phyloP scores from a whole-genome alignment of 2,113 vertebrate genomes.

The Indicator indicator region DNA sequence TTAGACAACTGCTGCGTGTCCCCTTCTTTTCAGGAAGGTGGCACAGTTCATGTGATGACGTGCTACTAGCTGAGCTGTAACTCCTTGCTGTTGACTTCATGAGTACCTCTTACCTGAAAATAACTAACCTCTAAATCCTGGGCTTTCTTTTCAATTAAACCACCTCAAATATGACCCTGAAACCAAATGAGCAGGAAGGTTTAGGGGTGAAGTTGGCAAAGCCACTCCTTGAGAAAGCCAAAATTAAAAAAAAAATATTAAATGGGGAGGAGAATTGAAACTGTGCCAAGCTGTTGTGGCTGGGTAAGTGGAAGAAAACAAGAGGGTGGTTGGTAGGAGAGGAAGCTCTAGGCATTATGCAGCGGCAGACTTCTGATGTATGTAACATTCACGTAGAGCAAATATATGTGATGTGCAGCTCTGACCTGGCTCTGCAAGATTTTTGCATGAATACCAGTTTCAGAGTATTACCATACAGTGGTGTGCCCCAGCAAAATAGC shows the following conservation, averaged over 20 bases:
- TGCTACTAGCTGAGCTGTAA: background rate
- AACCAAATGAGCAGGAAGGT: background rate
- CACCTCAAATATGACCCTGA: background rate
- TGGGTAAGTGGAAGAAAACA: background rate
- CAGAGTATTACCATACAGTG: background rate
- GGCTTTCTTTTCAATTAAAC: background rate
- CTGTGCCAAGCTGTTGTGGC: background rate
- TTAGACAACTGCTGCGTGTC: background rate
- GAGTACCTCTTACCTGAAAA: background rate
- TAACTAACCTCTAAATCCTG: background rate
- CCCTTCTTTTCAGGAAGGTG: background rate
- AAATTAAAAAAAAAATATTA: background rate
- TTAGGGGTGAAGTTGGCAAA: background rate
- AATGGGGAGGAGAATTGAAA: background rate
- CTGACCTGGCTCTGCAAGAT: background rate
- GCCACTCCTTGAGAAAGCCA: background rate
- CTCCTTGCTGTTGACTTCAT: background rate
- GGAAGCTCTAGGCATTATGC: background rate
- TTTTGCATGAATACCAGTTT: background rate
- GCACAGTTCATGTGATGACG: rapidly evolving
- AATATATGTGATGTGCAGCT: background rate
- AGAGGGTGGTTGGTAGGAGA: background rate
- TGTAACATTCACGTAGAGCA: background rate
- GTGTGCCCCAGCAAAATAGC: background rate
- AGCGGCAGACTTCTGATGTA: background rate